phyloP scores from a whole-genome alignment of 1,140 invertebrate species.

The Psix sp. region DNA sequence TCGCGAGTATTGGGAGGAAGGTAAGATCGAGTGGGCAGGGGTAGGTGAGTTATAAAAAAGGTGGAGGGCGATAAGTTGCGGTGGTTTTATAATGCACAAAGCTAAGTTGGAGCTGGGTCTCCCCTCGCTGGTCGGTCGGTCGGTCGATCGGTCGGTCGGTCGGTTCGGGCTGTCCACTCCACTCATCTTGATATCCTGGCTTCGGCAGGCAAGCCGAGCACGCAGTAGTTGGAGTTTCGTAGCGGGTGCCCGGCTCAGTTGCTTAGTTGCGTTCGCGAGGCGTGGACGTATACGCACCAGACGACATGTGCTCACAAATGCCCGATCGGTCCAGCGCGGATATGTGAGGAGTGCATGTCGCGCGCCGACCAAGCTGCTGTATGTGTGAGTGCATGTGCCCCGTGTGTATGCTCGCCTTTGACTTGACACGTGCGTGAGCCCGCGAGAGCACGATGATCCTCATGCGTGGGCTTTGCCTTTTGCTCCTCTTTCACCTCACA shows the following conservation, averaged over 20 bases:
- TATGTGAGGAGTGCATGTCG: slow-evolving; percentile 45
- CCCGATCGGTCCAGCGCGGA: slow-evolving; percentile 35
- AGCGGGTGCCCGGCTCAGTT: slow-evolving; percentile 58
- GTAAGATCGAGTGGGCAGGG: background rate
- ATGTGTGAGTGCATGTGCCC: slow-evolving; percentile 27
- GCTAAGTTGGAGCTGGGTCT: slow-evolving; percentile 15
- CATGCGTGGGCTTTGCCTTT: slow-evolving; percentile 40
- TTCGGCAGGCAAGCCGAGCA: slow-evolving; percentile 13
- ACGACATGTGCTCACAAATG: slow-evolving; percentile 42
- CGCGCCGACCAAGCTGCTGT: slow-evolving; percentile 9
- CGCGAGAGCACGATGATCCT: slow-evolving; percentile 41
- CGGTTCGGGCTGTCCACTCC: slow-evolving; percentile 22
- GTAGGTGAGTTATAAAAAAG: background rate
- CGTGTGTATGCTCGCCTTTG: slow-evolving; percentile 39
- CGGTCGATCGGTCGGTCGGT: too few relatives aligned
- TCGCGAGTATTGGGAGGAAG: background rate
- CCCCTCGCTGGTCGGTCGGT: slow-evolving; percentile 22
- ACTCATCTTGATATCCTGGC: slow-evolving; percentile 41
- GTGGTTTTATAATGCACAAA: slow-evolving; percentile 25
- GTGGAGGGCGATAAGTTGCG: slow-evolving; percentile 7
- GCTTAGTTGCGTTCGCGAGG: slow-evolving; percentile 66
- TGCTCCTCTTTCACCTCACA: slow-evolving; percentile 27
- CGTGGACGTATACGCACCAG: slow-evolving; percentile 28
- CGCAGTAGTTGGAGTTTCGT: slow-evolving; percentile 23
- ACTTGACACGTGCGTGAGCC: slow-evolving; percentile 51